Evolutionary conservation across 2,113 vertebrate genomes (phyloP).

Genomic region (Anhinga rufa): DNA sequence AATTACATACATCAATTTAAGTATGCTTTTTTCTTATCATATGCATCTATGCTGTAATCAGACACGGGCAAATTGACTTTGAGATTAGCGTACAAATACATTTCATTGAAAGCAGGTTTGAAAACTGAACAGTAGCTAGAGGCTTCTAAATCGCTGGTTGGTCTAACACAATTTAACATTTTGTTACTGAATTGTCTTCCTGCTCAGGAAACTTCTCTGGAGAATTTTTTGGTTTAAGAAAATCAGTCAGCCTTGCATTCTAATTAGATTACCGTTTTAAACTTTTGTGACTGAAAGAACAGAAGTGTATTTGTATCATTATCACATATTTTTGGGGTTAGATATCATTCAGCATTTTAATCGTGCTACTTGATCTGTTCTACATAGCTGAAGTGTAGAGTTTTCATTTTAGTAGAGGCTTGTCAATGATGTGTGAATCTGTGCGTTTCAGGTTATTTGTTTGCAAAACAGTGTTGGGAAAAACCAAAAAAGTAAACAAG

Average conservation of each 20-base stretch:
- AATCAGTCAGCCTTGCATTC: conserved; percentile 12
- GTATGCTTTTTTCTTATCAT: conserved; percentile 26
- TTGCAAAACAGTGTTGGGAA: background rate
- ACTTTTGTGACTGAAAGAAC: conserved; percentile 8
- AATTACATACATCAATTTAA: conserved; percentile 9
- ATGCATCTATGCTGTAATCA: conserved; percentile 44
- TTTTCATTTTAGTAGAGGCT: background rate
- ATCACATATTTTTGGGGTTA: background rate
- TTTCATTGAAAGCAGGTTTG: conserved; percentile 53
- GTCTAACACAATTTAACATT: conserved; percentile 11
- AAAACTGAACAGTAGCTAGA: conserved; percentile 47
- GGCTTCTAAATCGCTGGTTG: conserved; percentile 1
- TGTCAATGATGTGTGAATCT: background rate
- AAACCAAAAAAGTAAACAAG: background rate
- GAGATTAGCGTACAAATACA: conserved; percentile 42
- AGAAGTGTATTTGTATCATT: conserved; percentile 26
- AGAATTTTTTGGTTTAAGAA: conserved; percentile 30
- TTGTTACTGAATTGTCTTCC: conserved; percentile 36
- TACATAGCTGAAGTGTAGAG: background rate
- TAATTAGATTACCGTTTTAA: conserved; percentile 55
- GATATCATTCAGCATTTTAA: background rate
- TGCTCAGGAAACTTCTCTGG: conserved; percentile 37
- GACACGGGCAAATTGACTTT: conserved; percentile 32
- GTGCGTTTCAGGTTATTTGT: background rate
- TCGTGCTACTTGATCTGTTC: background rate